Evolutionary conservation across 2,888 invertebrate genomes (phyloP).

Genomic region (Xanthia icteritia): DNA sequence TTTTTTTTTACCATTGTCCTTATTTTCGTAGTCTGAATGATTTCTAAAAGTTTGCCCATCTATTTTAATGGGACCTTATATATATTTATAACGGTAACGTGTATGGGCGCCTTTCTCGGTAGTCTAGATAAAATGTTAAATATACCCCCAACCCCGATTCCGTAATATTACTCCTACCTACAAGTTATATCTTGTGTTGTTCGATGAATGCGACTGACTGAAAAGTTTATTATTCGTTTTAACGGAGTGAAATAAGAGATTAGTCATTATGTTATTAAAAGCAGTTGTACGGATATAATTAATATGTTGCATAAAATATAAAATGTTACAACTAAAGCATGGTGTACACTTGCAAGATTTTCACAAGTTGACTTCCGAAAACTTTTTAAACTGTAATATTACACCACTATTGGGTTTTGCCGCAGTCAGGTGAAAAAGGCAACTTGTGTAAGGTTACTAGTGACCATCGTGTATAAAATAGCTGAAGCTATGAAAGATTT

Average conservation of each 20-base stretch:
- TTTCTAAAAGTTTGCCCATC: too few species aligned
- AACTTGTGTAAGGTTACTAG: conserved; percentile 23
- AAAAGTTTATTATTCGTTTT: conserved; percentile 49
- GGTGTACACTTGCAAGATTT: conserved; percentile 12
- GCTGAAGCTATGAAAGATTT: conserved; percentile 38
- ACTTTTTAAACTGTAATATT: neutral
- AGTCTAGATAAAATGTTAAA: conserved; percentile 13
- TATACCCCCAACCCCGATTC: neutral
- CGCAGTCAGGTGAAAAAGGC: neutral
- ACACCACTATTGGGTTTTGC: neutral
- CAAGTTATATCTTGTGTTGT: conserved; percentile 44
- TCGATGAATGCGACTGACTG: conserved; percentile 55
- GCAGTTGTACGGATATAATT: conserved; percentile 25
- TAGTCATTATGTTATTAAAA: conserved; percentile 55
- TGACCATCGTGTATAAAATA: conserved; percentile 23
- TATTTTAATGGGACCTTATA: too few species aligned
- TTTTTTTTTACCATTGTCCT: too few species aligned
- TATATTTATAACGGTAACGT: too few species aligned
- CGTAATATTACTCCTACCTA: conserved; percentile 39
- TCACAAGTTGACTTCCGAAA: conserved; percentile 5
- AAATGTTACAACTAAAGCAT: conserved; percentile 25
- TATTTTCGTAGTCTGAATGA: too few species aligned
- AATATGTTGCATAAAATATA: conserved; percentile 33
- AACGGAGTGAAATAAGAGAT: conserved; percentile 47
- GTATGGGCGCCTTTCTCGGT: neutral